These are phyloP conservation scores for Lissonota sp. DNA, from an alignment of 2,888 invertebrate species.

Conservation along the genomic window DNA sequence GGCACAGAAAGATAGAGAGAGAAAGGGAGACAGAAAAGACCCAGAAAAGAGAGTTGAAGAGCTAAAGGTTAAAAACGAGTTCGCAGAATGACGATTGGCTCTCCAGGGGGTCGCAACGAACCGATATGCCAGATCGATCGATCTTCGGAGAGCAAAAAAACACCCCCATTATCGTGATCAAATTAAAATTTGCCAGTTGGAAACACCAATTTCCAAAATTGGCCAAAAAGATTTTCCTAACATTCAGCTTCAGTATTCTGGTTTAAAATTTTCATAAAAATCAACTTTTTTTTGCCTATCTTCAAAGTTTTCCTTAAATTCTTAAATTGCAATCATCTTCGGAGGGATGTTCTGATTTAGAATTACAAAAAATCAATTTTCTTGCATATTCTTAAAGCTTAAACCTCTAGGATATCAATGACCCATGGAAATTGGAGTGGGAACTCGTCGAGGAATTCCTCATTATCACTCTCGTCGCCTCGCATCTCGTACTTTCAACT, in stretches of 20 bases:
- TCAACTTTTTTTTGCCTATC: too few species aligned
- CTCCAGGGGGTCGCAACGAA: not conserved
- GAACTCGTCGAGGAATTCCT: too few species aligned
- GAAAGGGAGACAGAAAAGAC: slow-evolving; percentile 1
- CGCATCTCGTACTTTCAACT: slow-evolving; percentile 24
- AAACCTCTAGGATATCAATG: too few species aligned
- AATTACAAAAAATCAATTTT: too few species aligned
- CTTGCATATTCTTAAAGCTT: too few species aligned
- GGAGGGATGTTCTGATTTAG: too few species aligned
- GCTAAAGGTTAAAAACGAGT: slow-evolving; percentile 22
- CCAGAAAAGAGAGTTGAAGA: slow-evolving; percentile 2
- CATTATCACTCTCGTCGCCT: slow-evolving; percentile 20
- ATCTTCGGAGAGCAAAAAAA: slow-evolving; percentile 14
- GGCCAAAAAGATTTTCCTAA: too few species aligned
- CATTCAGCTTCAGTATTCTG: too few species aligned
- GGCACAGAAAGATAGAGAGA: slow-evolving; percentile 4
- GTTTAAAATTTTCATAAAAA: too few species aligned
- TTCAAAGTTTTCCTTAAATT: too few species aligned
- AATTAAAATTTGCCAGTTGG: slow-evolving; percentile 49
- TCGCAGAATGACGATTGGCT: slow-evolving; percentile 27
- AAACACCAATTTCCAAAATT: not conserved
- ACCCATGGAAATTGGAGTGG: too few species aligned
- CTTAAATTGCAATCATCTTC: too few species aligned
- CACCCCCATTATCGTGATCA: slow-evolving; percentile 45
- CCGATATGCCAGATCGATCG: slow-evolving; percentile 29